Evolutionary conservation across 2,113 vertebrate genomes (phyloP), one percentile per base, ranked within the genome.

Genomic region (Clarias macrocephalus): DNA sequence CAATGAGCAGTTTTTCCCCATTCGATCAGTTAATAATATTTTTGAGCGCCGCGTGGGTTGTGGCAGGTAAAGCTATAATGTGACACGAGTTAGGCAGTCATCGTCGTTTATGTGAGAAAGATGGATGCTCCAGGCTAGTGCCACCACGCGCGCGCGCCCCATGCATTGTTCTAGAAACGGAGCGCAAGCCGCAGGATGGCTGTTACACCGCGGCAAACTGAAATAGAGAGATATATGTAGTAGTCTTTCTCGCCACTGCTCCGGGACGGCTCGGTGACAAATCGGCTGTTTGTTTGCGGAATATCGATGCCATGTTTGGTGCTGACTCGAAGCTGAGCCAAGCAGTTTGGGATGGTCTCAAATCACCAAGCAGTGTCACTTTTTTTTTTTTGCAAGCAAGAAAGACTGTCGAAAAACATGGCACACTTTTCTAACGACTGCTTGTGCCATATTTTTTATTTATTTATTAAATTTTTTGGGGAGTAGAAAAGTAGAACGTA

Each of bases 91-190:
- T 89, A 92, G 88, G 81, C 85, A 75, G 89, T 90, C 87, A 84
- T 90, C 92, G 93, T 93, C 89, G 84, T 91, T 91, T 87, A 63
- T 82, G 79, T 90, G 86, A 92, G 90, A 80, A 92, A 93, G 93
- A 95, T 91, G 90, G 92, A 94, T 93, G 88, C 85, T 63, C 48
- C 19, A 9, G 62, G 10, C 73, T 56, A n/a, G 42, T 28, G 52
- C 23, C 33, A 54, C 15, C 21, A 25, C 15, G 3, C 42, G 42
- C n/a, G n/a, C n/a, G n/a, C n/a, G n/a, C n/a, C n/a, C 42, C 5
- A 21, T 37, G 23, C 37, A 9, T 54, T 33, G 21, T 28, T 57
- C 33, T 23, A 15, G 75, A 59, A 37, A 8, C 48, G 2, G 62
- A 75, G 52, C 65, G 9, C 33, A 70, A 62, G 66, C 30, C 42